Evolutionary conservation across 2,113 vertebrate genomes (phyloP), one percentile per base, ranked within the genome.

Genomic region (Bostrychus sinensis): DNA sequence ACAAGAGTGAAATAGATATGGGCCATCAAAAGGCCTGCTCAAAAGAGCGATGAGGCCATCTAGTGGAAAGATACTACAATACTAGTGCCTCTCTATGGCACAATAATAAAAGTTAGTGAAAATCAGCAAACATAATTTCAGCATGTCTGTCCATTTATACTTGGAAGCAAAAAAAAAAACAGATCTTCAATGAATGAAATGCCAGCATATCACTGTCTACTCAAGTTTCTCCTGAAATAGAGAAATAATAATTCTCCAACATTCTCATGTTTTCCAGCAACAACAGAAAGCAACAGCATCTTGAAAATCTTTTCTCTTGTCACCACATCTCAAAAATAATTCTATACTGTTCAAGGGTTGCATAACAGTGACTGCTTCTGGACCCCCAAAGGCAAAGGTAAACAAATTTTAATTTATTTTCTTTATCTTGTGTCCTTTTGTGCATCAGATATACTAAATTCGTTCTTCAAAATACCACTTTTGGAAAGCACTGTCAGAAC

Each of bases 401-500:
- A 70, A 56, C 4, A 28, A 34, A 34, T 10, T 4, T 8, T 34
- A 1, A n/a, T n/a, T n/a, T n/a, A n/a, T n/a, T n/a, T n/a, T n/a
- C n/a, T n/a, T n/a, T n/a, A n/a, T n/a, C n/a, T n/a, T n/a, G n/a
- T n/a, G 20, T 16, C 12, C 23, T 26, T 14, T 25, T 0, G 3
- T 5, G 16, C 19, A 14, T 2, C 22, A 3, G 12, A 32, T 30
- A 46, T 22, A 20, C 75, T 78, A 90, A 1, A 70, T 85, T 70
- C 80, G 91, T 74, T 96, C 94, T 87, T 93, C 89, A 85, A 99
- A 98, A 87, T 95, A 93, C 97, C 97, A 99, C 76, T 93, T 94
- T 82, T 99, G 96, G 32, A 78, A 67, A 14, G 85, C 80, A 0
- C 85, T 93, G 81, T 83, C 26, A 0, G 88, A 83, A 75, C 97